phyloP scores from a whole-genome alignment of 2,888 invertebrate genomes.

The Ophion ellenae region DNA sequence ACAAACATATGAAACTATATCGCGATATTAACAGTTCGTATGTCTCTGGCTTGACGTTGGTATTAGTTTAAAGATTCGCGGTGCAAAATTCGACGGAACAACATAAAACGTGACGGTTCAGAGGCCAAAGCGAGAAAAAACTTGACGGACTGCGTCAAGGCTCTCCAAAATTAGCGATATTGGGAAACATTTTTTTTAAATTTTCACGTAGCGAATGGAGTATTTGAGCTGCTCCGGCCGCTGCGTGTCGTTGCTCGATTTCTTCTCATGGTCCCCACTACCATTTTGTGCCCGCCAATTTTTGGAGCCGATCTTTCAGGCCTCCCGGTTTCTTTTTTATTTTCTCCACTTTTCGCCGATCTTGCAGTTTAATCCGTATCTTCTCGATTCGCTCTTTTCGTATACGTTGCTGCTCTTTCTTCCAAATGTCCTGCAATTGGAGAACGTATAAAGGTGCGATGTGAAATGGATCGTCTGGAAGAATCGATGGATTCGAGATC shows the following conservation, averaged over 20 bases:
- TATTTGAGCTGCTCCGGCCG: neutral
- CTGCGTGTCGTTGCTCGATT: neutral
- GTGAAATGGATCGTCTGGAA: neutral
- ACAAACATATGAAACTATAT: slow-evolving; percentile 27
- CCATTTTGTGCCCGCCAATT: slow-evolving; percentile 82
- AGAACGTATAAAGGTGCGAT: neutral
- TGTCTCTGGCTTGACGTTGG: slow-evolving; percentile 11
- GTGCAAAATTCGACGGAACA: slow-evolving; percentile 34
- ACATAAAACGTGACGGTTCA: neutral
- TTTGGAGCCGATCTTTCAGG: slow-evolving; percentile 87
- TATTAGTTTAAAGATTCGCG: slow-evolving; percentile 29
- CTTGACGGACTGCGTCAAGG: neutral
- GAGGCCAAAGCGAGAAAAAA: neutral
- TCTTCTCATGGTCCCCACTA: slow-evolving; percentile 27
- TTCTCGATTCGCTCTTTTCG: slow-evolving; percentile 87
- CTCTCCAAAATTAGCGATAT: no score
- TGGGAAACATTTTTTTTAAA: slow-evolving; percentile 10
- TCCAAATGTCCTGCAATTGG: slow-evolving; percentile 90
- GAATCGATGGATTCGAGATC: neutral
- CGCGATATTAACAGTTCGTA: slow-evolving; percentile 57
- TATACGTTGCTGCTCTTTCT: slow-evolving; percentile 93
- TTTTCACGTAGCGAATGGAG: slow-evolving; percentile 5
- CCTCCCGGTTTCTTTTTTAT: slow-evolving; percentile 87
- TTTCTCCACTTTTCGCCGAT: slow-evolving; percentile 71
- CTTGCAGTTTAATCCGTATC: slow-evolving; percentile 73